Conservation (phyloP, 2,888 invertebrate genomes). For the Noctua comes region DNA sequence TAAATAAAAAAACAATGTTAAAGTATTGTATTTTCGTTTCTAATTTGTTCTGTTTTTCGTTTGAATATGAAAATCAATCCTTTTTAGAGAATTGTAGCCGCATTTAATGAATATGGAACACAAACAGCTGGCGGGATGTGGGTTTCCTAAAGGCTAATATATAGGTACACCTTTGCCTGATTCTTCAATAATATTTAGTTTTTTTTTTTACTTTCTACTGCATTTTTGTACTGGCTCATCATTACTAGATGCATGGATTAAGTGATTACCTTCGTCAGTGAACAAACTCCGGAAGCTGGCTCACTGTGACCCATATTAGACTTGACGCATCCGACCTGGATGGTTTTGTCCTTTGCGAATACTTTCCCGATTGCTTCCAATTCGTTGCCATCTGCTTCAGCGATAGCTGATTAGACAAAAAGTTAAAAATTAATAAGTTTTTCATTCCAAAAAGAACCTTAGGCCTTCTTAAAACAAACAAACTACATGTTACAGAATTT, state of each 20-base stretch:
- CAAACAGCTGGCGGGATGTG: too few species aligned
- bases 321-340: constrained; percentile 86
- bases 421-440: background rate
- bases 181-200: too few species aligned
- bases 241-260: background rate
- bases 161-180: background rate
- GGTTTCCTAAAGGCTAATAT: too few species aligned
- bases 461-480: too few species aligned
- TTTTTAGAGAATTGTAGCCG: background rate
- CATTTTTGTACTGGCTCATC: background rate
- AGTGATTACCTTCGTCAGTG: constrained; percentile 87
- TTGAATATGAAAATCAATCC: background rate
- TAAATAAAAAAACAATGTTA: background rate
- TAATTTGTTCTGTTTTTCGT: background rate
- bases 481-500: too few species aligned
- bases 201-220: background rate
- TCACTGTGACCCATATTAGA: constrained; percentile 80
- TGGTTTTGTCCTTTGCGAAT: constrained; percentile 87
- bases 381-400: constrained; percentile 91
- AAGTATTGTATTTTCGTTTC: background rate
- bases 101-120: too few species aligned
- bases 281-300: constrained; percentile 80
- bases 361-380: constrained; percentile 90
- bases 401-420: constrained; percentile 80
- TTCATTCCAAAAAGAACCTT: background rate